Evolutionary conservation across 2,113 vertebrate genomes (phyloP), one percentile per base, ranked within the genome.

Genomic region (Charina bottae): DNA sequence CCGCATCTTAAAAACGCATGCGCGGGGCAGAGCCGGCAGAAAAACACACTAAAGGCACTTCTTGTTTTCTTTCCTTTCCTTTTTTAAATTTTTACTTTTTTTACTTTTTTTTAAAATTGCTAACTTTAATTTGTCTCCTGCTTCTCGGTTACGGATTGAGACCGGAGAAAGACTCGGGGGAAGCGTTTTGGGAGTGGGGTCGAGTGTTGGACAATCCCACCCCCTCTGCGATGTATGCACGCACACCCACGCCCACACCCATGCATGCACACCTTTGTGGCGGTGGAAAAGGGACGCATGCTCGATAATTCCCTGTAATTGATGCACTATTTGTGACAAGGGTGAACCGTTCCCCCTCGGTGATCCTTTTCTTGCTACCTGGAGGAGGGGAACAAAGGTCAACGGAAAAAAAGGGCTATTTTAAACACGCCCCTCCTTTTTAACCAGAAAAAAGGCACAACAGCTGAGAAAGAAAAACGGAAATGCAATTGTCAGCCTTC

Each of bases 41-140:
- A 19, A 46, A 87, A 56, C 85, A 91, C 90, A 87, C 90, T 91
- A 91, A 91, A 87, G 62, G 90, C 90, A 78, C 90, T 91, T 87
- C 33, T 42, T 15, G 56, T 46, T 56, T 54, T 19, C 28, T 55
- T 55, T 19, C 6, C 19, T 17, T 53, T 9, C 23, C 4, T 26
- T 33, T 46, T 9, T 21, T 90, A 86, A 91, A 87, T n/a, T 72
- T 91, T 91, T 91, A 87, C 72, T 91, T 91, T 87, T 91, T 91
- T 91, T 87, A 90, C 37, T 72, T 86, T 91, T 72, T 84, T 56
- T 54, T 26, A 56, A 56, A 91, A 56, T 56, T 21, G 87, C 90
- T 91, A 78, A 91, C 33, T 12, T 17, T 37, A 17, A n/a, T n/a
- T n/a, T 58, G 54, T 85, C 28, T 60, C 33, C 59, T 64, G 26